Evolutionary conservation across 1,140 invertebrate genomes (phyloP).

Genomic region (Triops cancriformis): DNA sequence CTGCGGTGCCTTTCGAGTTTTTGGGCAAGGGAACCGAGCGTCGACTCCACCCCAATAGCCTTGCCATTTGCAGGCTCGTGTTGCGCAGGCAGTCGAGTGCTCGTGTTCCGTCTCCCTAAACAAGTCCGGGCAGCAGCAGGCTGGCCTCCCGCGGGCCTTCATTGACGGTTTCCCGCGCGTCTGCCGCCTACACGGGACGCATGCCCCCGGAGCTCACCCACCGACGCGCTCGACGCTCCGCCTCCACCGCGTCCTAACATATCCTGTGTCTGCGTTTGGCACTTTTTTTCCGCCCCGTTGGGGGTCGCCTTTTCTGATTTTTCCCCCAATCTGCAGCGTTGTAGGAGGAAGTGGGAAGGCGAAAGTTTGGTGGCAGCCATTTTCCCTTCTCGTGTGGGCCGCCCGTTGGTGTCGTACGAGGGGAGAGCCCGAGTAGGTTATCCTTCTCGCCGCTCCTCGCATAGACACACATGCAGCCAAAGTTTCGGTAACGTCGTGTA

Average conservation of each 20-base stretch:
- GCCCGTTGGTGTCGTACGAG: background rate
- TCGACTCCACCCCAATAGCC: background rate
- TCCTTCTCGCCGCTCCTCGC: background rate
- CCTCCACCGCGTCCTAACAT: background rate
- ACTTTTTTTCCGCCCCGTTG: background rate
- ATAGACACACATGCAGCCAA: background rate
- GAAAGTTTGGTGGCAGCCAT: background rate
- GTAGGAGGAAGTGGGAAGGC: background rate
- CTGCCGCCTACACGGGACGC: conserved; percentile 1
- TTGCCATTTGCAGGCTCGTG: background rate
- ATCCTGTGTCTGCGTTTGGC: background rate
- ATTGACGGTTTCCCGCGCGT: conserved; percentile 1
- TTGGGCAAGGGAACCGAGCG: background rate
- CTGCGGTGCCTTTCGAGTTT: conserved; percentile 1
- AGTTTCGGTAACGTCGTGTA: background rate
- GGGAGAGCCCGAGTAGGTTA: background rate
- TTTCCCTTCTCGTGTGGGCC: background rate
- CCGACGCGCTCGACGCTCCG: conserved; percentile 11
- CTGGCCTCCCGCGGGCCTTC: background rate
- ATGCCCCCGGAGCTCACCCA: background rate
- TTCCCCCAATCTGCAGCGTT: conserved; percentile 3
- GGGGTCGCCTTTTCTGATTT: background rate
- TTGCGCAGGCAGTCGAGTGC: background rate
- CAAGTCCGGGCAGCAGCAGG: background rate
- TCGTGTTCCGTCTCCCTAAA: background rate